These are phyloP conservation scores for Pomacea canaliculata DNA, from an alignment of 2,888 invertebrate species.

Conservation along the genomic window DNA sequence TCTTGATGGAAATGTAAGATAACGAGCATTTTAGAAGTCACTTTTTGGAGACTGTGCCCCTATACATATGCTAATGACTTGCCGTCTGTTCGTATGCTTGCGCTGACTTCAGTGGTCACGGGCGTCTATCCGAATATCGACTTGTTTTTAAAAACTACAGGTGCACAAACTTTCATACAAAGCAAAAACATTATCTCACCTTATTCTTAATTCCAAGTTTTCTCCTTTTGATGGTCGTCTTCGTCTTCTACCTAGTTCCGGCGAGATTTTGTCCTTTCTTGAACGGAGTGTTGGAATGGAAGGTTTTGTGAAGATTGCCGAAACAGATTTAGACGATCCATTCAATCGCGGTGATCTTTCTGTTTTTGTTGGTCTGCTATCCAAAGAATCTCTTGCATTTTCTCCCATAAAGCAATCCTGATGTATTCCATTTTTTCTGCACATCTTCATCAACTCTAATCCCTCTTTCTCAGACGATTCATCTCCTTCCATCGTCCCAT, in stretches of 20 bases:
- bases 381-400: slow-evolving; percentile 47
- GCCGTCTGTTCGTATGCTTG: slow-evolving; percentile 6
- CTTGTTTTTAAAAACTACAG: slow-evolving; percentile 16
- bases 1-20: background rate
- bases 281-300: slow-evolving; percentile 60
- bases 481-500: slow-evolving; percentile 55
- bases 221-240: slow-evolving; percentile 52
- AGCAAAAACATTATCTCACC: slow-evolving; percentile 39
- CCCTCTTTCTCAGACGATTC: slow-evolving; percentile 50
- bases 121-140: background rate
- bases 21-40: background rate
- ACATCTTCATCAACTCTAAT: slow-evolving; percentile 49
- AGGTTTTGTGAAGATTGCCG: slow-evolving; percentile 54
- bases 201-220: slow-evolving; percentile 40
- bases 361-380: slow-evolving; percentile 43
- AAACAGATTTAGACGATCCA: slow-evolving; percentile 44
- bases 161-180: slow-evolving; percentile 13
- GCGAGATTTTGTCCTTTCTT: slow-evolving; percentile 50
- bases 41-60: slow-evolving; percentile 11
- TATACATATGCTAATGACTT: slow-evolving; percentile 32
- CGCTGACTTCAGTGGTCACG: background rate
- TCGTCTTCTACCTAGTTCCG: slow-evolving; percentile 46
- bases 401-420: slow-evolving; percentile 52
- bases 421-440: slow-evolving; percentile 61
- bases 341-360: slow-evolving; percentile 49